Evolutionary conservation across 2,888 invertebrate genomes (phyloP), one percentile per base, ranked within the genome.

Genomic region (Nephrotoma guestfalica): DNA sequence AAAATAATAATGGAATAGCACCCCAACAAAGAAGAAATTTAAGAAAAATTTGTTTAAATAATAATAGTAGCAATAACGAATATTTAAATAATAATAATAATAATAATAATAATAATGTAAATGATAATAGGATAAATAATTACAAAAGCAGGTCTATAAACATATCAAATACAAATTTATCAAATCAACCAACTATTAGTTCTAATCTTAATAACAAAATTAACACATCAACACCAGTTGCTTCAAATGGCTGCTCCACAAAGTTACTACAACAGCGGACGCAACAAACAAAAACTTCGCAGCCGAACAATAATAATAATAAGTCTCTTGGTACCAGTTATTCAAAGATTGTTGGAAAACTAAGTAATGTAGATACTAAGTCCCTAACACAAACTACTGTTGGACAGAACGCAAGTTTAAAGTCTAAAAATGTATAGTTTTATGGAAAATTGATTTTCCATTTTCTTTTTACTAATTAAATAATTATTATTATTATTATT

Each of bases 321-420:
- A 86, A 86, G 11, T 71, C 15, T 86, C 18, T 41, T 43, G 83
- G 83, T n/a, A 86, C 84, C 41, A 41, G 84, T 84, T 41, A 84
- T 84, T 84, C 87, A 90, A 91, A 91, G 90, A 91, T 91, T 88
- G 91, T 91, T 88, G 91, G 91, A 87, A 91, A 91, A 90, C 88
- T 91, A 86, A 90, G 89, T 86, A 90, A 91, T 88, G 89, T 91
- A 87, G 88, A 88, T 86, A 86, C 87, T 42, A 84, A 84, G 41
- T 4, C 42, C 41, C 15, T 84, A 42, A 84, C 84, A 84, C 15
- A 41, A 15, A 84, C 6, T 84, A 84, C 84, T 6, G 41, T 41
- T 41, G 41, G 15, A 84, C 42, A 41, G 13, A 84, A 84, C 15
- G 41, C 18, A 9, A 30, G 30, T 71, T 71, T 71, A 71, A 71